These are phyloP conservation scores for Poeciliopsis presidionis DNA, from an alignment of 2,797 vertebrate genomes.

Conservation along the genomic window DNA sequence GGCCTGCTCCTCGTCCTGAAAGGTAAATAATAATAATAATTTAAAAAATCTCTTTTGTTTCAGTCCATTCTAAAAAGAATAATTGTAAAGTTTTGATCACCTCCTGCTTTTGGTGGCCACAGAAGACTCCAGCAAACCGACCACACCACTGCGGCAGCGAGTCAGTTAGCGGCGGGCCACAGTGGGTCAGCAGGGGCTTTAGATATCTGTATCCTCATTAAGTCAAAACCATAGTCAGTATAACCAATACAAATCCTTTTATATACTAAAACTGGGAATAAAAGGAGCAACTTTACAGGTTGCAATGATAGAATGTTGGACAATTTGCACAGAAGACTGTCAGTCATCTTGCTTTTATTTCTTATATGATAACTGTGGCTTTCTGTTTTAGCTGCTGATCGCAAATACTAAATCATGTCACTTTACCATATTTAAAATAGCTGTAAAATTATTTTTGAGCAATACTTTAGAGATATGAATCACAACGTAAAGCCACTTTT, in stretches of 20 bases:
- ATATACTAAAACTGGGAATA: background rate
- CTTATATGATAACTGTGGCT: background rate
- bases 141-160: constrained; percentile 82
- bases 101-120: constrained; percentile 73
- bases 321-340: background rate
- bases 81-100: constrained; percentile 64
- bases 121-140: constrained; percentile 79
- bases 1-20: constrained; percentile 73
- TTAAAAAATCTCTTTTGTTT: background rate
- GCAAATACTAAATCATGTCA: background rate
- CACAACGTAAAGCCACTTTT: background rate
- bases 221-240: constrained; percentile 2
- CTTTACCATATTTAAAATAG: background rate
- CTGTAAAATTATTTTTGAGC: background rate
- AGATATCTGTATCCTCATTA: constrained; percentile 80
- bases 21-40: background rate
- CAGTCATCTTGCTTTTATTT: background rate
- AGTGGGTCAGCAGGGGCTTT: constrained; percentile 84
- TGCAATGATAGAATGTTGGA: background rate
- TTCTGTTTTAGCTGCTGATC: constrained; percentile 12
- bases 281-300: constrained; percentile 9
- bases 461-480: background rate
- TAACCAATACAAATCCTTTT: background rate
- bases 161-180: constrained; percentile 81
- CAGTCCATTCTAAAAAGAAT: background rate